phyloP scores from a whole-genome alignment of 2,113 vertebrate species.

The Nansenia antarctica region DNA sequence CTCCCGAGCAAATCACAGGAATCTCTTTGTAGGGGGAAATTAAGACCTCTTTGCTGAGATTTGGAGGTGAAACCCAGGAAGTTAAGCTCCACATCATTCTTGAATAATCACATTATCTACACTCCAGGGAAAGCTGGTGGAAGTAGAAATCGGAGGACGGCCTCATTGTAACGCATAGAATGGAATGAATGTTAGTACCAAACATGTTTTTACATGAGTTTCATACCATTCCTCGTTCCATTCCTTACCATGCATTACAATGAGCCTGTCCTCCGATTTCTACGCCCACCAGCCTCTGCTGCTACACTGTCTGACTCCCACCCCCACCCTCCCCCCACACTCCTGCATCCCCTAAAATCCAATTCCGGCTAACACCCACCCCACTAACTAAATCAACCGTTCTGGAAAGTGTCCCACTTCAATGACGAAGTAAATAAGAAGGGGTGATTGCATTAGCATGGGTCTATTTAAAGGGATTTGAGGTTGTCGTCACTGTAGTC shows the following conservation, averaged over 20 bases:
- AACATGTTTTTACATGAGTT: too few relatives aligned
- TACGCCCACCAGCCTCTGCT: too few relatives aligned
- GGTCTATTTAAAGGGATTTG: slow-evolving; percentile 26
- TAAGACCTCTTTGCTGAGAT: slow-evolving; percentile 37
- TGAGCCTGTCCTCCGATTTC: too few relatives aligned
- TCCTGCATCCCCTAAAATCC: neutral
- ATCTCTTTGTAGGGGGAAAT: slow-evolving; percentile 62
- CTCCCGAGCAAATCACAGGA: slow-evolving; percentile 48
- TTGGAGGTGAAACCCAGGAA: slow-evolving; percentile 45
- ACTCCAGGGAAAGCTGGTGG: too few relatives aligned
- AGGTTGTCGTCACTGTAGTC: slow-evolving; percentile 16
- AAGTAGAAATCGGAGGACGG: too few relatives aligned
- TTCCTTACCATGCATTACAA: too few relatives aligned
- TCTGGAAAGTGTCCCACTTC: neutral
- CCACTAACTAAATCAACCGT: neutral
- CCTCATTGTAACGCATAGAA: too few relatives aligned
- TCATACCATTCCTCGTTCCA: too few relatives aligned
- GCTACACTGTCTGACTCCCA: slow-evolving; percentile 45
- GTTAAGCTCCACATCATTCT: slow-evolving; percentile 51
- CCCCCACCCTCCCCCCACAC: too few relatives aligned
- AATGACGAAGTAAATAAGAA: neutral
- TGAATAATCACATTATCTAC: slow-evolving; percentile 59
- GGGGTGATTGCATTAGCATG: slow-evolving; percentile 16
- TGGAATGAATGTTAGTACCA: too few relatives aligned
- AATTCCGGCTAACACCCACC: neutral